These are phyloP conservation scores for Halocynthia aurantium DNA, from an alignment of 23 tunicate species.

Conservation along the genomic window DNA sequence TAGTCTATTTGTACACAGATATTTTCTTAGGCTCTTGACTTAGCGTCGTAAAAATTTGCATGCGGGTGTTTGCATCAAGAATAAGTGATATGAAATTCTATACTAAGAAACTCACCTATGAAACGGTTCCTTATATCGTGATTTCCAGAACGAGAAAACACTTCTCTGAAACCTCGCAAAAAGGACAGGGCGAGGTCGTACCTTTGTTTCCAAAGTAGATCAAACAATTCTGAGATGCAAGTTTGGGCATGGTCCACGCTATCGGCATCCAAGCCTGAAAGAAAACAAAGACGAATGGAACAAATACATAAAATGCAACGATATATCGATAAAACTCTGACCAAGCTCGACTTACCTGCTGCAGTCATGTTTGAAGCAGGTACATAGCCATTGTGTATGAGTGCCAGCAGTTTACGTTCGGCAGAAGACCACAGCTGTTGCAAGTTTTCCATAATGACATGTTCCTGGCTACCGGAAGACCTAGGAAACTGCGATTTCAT, in stretches of 20 bases:
- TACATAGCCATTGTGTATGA: constrained; percentile 79
- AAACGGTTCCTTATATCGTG: constrained; percentile 71
- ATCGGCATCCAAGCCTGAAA: constrained; percentile 84
- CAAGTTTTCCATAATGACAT: constrained; percentile 61
- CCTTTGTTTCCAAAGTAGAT: constrained; percentile 72
- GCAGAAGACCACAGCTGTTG: constrained; percentile 67
- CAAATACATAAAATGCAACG: background rate
- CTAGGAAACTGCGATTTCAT: background rate
- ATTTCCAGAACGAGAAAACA: constrained; percentile 59
- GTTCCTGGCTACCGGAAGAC: constrained; percentile 25
- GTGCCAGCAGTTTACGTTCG: constrained; percentile 53
- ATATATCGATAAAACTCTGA: background rate
- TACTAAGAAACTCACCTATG: constrained; percentile 37
- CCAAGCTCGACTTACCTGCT: constrained; percentile 44
- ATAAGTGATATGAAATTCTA: too few species aligned
- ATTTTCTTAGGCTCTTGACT: too few species aligned
- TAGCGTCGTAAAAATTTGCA: too few species aligned
- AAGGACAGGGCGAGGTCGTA: constrained; percentile 87
- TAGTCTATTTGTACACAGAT: too few species aligned
- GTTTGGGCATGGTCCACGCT: constrained; percentile 88
- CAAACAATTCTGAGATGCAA: constrained; percentile 75
- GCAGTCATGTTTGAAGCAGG: constrained; percentile 91
- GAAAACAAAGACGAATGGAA: background rate
- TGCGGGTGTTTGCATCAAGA: too few species aligned
- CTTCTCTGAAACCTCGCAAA: constrained; percentile 91